Base-by-base conservation (phyloP, 2,888 invertebrate genomes). In the Andrena hattorfiana region DNA sequence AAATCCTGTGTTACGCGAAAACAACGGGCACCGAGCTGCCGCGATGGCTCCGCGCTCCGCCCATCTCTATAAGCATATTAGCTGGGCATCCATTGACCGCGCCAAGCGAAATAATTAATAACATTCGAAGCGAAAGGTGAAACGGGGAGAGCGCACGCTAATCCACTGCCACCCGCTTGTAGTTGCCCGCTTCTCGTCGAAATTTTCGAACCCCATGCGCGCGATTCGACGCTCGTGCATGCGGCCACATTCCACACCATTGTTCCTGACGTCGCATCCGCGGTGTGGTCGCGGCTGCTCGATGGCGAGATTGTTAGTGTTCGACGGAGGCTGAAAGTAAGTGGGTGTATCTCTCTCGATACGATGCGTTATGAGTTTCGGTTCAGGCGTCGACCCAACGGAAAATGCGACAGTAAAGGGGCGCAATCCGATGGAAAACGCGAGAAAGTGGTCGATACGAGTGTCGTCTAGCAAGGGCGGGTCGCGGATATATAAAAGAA, bases 361-460 rank as follows among this genome's bases (percentile, higher is more conserved):
- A 32, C 23, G 66, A 13, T 59, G 64, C 42, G 76, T 64, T 48
- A 54, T 71, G 66, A 73, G 66, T n/a, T 28, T 73, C 49, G 69
- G 54, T 8, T 10, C 51, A 20, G 23, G 51, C 49, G 26, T 26
- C 70, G 60, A 23, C 7, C 13, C 32, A 62, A 48, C 76, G 76
- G 72, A 67, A 81, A 84, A 83, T 74, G 85, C 77, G 49, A 66
- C 83, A 66, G 77, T 83, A 72, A 77, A 85, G 73, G 76, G 85
- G 83, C 72, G 85, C 80, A 70, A 76, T 84, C 68, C 77, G 64
- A 79, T 48, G 76, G 64, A 75, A 70, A 80, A 75, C 62, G 71
- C 82, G 69, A 85, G 77, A 80, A 87, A 79, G 77, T 73, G 54
- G 60, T 80, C 69, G 76, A 78, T 81, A 81, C 79, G 79, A 72